These are phyloP conservation scores for Cerastis rubricosa DNA, from an alignment of 2,888 invertebrate genomes.

Conservation along the genomic window DNA sequence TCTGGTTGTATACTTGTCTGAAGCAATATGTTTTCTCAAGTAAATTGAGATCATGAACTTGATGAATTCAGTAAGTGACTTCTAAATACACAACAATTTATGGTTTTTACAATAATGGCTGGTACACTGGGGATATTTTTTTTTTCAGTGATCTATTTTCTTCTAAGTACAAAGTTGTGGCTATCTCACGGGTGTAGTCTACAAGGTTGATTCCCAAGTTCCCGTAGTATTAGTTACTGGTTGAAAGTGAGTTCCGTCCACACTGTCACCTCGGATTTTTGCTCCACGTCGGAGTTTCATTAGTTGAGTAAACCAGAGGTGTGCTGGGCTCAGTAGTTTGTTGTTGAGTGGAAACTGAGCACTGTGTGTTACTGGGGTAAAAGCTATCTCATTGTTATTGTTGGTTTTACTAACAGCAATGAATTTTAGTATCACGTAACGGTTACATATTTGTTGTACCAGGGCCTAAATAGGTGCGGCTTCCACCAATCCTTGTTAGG, in stretches of 20 bases:
- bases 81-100: neutral
- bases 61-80: neutral
- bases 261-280: conserved; percentile 56
- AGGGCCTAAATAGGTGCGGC: neutral
- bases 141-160: neutral
- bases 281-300: conserved; percentile 50
- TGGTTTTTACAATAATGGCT: neutral
- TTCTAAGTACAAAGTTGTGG: neutral
- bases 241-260: conserved; percentile 43
- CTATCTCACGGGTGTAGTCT: conserved; percentile 20
- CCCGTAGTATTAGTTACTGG: conserved; percentile 26
- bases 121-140: neutral
- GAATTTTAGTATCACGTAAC: conserved; percentile 24
- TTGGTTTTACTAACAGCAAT: conserved; percentile 41
- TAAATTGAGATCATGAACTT: neutral
- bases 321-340: conserved; percentile 20
- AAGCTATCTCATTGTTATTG: conserved; percentile 10
- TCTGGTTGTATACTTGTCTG: neutral
- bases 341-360: conserved; percentile 25
- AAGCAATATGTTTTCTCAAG: neutral
- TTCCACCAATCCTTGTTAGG: neutral
- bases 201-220: conserved; percentile 16
- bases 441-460: neutral
- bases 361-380: conserved; percentile 9
- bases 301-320: conserved; percentile 52